Percentiles rank a stretch among this genome's conserved stretches.
phyloP scores from a whole-genome alignment of 1,140 invertebrate genomes.

The Pomacea maculata region DNA sequence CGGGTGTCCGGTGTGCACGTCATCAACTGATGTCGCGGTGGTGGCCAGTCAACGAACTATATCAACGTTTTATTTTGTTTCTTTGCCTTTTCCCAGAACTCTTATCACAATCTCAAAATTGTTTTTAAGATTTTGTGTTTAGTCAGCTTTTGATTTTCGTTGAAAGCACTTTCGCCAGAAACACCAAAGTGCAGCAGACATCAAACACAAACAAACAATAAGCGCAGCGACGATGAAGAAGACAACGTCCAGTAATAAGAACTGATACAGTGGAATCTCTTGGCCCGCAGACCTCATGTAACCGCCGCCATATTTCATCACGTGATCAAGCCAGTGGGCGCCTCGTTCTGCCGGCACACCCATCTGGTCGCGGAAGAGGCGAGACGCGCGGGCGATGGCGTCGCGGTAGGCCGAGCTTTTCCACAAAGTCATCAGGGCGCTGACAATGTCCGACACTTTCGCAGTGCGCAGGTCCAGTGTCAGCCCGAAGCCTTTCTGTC shows the following conservation, averaged over 20 bases:
- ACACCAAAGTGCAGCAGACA: no score
- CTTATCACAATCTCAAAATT: no score
- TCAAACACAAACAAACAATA: not conserved
- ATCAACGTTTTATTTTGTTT: no score
- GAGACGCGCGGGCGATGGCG: conserved; percentile 36
- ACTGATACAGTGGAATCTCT: conserved; percentile 37
- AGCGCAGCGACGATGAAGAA: not conserved
- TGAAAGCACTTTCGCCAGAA: no score
- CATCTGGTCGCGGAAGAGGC: conserved; percentile 23
- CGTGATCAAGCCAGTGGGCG: conserved; percentile 36
- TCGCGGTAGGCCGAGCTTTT: conserved; percentile 11
- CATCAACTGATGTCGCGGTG: no score
- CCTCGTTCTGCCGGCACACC: conserved; percentile 25
- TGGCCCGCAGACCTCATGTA: conserved; percentile 31
- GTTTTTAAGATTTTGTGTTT: no score
- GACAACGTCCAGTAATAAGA: conserved; percentile 36
- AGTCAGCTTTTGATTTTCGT: no score
- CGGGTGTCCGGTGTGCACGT: no score
- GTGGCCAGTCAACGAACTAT: no score
- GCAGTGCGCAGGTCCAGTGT: conserved; percentile 50
- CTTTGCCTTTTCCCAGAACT: no score
- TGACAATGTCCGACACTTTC: conserved; percentile 40
- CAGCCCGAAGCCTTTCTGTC: conserved; percentile 56
- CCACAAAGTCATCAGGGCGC: conserved; percentile 37
- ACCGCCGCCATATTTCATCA: conserved; percentile 42